Conservation (phyloP, 2,797 vertebrate species). For the Philypnodon macrostomus region DNA sequence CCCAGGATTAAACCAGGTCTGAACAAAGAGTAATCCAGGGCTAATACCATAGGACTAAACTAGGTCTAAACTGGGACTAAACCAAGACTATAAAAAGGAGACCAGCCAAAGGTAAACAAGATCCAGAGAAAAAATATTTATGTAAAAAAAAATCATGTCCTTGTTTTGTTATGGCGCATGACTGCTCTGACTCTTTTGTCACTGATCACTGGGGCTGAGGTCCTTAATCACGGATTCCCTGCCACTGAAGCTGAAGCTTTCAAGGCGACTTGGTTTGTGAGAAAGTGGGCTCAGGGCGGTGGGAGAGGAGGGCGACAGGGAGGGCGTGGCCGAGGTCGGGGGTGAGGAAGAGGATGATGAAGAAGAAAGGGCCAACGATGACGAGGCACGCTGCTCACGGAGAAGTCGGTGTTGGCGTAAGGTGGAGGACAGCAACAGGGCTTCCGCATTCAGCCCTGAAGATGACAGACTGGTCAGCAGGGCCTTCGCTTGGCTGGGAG, state of each 20-base stretch:
- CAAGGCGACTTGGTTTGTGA: conserved; percentile 47
- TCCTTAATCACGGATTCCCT: conserved; percentile 32
- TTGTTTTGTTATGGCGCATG: conserved; percentile 21
- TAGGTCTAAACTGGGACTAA: too few species aligned
- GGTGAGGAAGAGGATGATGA: conserved; percentile 44
- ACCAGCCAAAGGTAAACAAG: too few species aligned
- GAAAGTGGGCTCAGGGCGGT: conserved; percentile 47
- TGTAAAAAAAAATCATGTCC: conserved; percentile 8
- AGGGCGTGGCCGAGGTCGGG: conserved; percentile 50
- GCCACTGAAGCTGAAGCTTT: conserved; percentile 33
- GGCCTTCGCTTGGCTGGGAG: conserved; percentile 71
- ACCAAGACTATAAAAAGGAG: conserved; percentile 4
- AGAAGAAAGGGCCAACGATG: conserved; percentile 48
- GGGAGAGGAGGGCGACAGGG: conserved; percentile 62
- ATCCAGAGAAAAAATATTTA: conserved; percentile 18
- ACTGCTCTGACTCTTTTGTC: conserved; percentile 34
- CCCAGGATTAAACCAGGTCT: too few species aligned
- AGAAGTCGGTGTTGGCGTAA: conserved; percentile 72
- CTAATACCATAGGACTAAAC: too few species aligned
- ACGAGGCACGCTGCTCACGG: conserved; percentile 67
- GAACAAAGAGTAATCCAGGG: too few species aligned
- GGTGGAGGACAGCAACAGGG: conserved; percentile 77
- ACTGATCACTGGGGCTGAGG: conserved; percentile 26
- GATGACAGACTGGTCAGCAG: conserved; percentile 74
- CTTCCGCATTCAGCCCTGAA: conserved; percentile 72